Evolutionary conservation across 2,797 vertebrate species (phyloP), one percentile per base, ranked within the genome.

Genomic region (Mico argentatus): DNA sequence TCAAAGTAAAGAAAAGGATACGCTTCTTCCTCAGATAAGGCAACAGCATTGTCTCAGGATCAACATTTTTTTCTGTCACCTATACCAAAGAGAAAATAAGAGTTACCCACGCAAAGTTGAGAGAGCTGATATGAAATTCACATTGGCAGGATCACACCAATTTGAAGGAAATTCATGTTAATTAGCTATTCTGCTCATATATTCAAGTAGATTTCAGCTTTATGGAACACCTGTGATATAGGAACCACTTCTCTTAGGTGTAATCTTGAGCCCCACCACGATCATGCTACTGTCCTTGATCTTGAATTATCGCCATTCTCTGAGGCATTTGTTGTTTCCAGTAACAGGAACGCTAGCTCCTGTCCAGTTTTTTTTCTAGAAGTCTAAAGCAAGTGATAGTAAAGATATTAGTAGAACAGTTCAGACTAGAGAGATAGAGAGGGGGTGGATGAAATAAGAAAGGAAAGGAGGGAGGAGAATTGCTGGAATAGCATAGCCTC

Each of bases 1-100:
- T 50, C 88, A 76, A 39, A 80, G 64, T 80, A 36, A 92, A 96
- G 88, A 59, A 97, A 98, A 99, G 99, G 99, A 99, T 99, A 99
- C 98, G 73, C 15, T 96, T 99, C 80, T 99, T 98, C 92, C 99
- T 98, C 96, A 99, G 98, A 94, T 99, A 99, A 59, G 99, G 97
- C 90, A 99, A 80, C 82, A 99, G 98, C 99, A 98, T 99, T 11
- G 98, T 99, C 83, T 99, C 99, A 27, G 99, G 99, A 97, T 99
- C 99, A 0, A 98, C 99, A 98, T 99, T 98, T 88, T 98, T 97
- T 97, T 99, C 99, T 13, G 98, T 97, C 44, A 99, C 98, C 99
- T 99, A 98, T 67, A 96, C 8, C 24, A 88, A 85, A 79, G 88
- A 96, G 81, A 93, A 12, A 97, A 96, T 12, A 33, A 92, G 24